These are phyloP conservation scores for Mastacembelus armatus DNA, from an alignment of 2,797 vertebrate genomes.

Conservation along the genomic window DNA sequence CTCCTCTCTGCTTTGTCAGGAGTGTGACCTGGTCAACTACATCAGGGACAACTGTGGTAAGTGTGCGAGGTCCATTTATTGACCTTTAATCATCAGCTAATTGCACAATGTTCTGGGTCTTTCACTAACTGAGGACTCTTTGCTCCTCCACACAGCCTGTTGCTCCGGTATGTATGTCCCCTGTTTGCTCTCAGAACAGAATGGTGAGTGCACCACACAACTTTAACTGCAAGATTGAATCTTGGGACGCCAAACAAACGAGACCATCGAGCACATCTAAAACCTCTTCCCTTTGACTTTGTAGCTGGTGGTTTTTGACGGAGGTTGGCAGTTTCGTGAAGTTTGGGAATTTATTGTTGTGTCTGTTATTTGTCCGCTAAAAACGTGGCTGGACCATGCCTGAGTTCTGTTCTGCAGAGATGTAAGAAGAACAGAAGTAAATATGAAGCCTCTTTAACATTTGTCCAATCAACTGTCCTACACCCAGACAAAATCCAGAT, in stretches of 20 bases:
- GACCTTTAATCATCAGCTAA: background rate
- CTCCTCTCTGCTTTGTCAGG: slow-evolving; percentile 70
- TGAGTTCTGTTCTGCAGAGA: too few relatives aligned
- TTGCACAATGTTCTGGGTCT: too few relatives aligned
- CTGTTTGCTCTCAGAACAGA: background rate
- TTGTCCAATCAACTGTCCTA: background rate
- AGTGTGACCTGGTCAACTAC: slow-evolving; percentile 85
- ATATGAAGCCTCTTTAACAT: too few relatives aligned
- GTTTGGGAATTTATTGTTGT: too few relatives aligned
- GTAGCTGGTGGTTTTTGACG: background rate
- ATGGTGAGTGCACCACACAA: background rate
- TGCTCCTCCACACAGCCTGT: slow-evolving; percentile 18
- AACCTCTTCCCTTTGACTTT: background rate
- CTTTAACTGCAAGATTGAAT: too few relatives aligned
- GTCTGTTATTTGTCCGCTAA: too few relatives aligned
- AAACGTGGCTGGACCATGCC: too few relatives aligned
- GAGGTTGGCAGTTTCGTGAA: background rate
- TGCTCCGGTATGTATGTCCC: slow-evolving; percentile 15
- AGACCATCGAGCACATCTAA: background rate
- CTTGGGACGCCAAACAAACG: background rate
- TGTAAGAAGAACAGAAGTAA: too few relatives aligned
- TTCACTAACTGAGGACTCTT: background rate
- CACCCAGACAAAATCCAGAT: background rate
- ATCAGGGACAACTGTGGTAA: slow-evolving; percentile 86
- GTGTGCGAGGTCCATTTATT: slow-evolving; percentile 31